Conservation (phyloP, 2,888 invertebrate species). For the Biston betularia region DNA sequence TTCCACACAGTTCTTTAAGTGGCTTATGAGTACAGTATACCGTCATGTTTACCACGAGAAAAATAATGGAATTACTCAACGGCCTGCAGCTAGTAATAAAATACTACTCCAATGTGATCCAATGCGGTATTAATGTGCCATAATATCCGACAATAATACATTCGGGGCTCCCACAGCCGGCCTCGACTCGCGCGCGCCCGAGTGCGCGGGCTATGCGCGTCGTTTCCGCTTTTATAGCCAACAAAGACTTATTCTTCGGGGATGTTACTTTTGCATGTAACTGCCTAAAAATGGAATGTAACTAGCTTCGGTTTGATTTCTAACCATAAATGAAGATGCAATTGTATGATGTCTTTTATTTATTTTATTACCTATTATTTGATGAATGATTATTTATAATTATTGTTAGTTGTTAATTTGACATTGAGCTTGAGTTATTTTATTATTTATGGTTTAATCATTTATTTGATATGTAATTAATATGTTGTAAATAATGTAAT, state of each 20-base stretch:
- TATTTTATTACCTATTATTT: no score
- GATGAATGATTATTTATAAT: no score
- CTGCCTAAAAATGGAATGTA: background rate
- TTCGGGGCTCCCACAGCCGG: background rate
- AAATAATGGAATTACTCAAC: background rate
- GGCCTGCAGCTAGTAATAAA: background rate
- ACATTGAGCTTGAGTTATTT: no score
- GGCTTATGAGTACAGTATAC: no score
- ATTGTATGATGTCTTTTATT: no score
- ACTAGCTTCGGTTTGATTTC: background rate
- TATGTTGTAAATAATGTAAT: no score
- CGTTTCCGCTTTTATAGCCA: conserved; percentile 2
- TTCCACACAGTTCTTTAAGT: no score
- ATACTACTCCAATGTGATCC: background rate
- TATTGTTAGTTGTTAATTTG: no score
- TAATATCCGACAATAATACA: conserved; percentile 6
- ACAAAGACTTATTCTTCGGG: background rate
- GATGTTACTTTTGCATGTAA: conserved; percentile 3
- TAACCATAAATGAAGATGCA: no score
- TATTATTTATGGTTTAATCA: no score
- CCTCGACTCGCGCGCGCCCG: background rate
- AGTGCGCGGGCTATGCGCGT: conserved; percentile 6
- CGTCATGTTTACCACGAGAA: no score
- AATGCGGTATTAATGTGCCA: conserved; percentile 10
- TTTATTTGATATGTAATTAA: no score